phyloP scores from a whole-genome alignment of 1,140 invertebrate genomes.

The Orchestia grillus region DNA sequence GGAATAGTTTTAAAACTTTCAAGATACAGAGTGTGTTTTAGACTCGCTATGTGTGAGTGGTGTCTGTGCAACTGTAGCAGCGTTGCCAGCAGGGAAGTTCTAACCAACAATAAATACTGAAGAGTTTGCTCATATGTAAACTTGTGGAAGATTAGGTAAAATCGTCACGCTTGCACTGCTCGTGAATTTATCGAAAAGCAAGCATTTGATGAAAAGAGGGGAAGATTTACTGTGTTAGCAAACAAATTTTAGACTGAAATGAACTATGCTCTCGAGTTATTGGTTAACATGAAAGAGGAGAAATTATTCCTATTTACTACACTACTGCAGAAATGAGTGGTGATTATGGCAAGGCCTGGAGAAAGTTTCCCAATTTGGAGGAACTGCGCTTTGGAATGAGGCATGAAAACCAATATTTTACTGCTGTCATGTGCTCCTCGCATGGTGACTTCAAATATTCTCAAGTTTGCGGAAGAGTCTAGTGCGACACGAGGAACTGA shows the following conservation, averaged over 20 bases:
- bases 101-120: slow-evolving; percentile 33
- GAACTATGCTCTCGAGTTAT: neutral
- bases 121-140: neutral
- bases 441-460: neutral
- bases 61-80: slow-evolving; percentile 41
- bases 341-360: slow-evolving; percentile 13
- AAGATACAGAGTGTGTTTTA: slow-evolving; percentile 4
- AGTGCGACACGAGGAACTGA: slow-evolving; percentile 15
- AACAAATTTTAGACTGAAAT: neutral
- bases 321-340: slow-evolving; percentile 10
- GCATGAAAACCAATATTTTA: neutral
- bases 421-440: neutral
- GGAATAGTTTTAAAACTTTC: slow-evolving; percentile 3
- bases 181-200: slow-evolving; percentile 31
- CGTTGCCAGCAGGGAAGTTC: slow-evolving; percentile 5
- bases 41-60: slow-evolving; percentile 8
- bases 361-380: neutral
- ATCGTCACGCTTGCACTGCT: slow-evolving; percentile 2
- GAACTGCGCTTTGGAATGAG: neutral
- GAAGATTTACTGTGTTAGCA: slow-evolving; percentile 11
- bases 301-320: neutral
- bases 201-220: neutral
- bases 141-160: neutral
- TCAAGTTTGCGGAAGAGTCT: neutral
- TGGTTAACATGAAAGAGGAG: neutral